Base-by-base conservation (phyloP, 2,888 invertebrate genomes). In the Coremacera marginata region DNA sequence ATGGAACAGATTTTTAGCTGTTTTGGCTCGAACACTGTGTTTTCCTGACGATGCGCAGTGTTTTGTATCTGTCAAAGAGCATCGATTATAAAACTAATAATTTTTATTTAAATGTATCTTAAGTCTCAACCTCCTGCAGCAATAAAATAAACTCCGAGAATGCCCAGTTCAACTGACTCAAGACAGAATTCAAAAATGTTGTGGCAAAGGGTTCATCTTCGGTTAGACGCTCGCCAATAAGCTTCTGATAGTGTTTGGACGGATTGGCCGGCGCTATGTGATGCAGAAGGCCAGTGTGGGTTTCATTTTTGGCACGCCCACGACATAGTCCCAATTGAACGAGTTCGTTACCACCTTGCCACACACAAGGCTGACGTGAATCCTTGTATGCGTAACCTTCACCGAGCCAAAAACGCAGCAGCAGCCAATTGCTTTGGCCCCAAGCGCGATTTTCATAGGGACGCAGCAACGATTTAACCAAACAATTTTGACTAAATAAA, bases 101-200 rank as follows among this genome's bases (percentile, higher is more conserved):
- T 63, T 31, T 8, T 16, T 5, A 8, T n/a, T 5, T 14, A 31
- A 63, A 31, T 5, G 11, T n/a, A 2, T 5, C 16, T 3, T 11
- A 34, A 44, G 19, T 22, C 52, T 5, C 3, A 55, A 93, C 93
- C 91, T 96, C 95, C 87, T 96, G 96, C 85, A 96, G 91, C 91
- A 95, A 93, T 31, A 95, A 93, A 80, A 96, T 94, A 85, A 96
- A 96, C 85, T 96, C 96, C 0, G 96, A 96, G 86, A 96, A 96
- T 0, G 95, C 94, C 96, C 96, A 96, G 89, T 96, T 96, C 5
- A 96, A 90, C 83, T 96, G 95, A 85, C 94, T 95, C 7, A 96
- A 90, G 31, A 96, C 90, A 0, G 95, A 95, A 88, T 95, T 95
- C 14, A 96, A 90, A 85, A 94, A 95, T 0, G 92, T 89, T 0